Evolutionary conservation across 1,140 invertebrate genomes (phyloP).

Genomic region (Stegodyphus dumicola): DNA sequence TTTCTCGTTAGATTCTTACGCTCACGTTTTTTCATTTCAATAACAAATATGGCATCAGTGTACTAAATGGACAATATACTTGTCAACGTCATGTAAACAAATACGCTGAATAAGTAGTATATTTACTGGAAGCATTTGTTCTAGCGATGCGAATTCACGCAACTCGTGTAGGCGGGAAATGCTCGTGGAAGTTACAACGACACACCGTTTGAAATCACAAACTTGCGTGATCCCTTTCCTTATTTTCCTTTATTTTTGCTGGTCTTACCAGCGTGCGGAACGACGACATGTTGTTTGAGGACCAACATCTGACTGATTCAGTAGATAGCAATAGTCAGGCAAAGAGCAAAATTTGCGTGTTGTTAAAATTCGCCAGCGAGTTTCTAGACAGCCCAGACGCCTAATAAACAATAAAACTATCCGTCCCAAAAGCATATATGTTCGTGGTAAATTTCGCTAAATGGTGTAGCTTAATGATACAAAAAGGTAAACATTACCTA

Average conservation of each 20-base stretch:
- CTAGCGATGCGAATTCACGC: slow-evolving; percentile 2
- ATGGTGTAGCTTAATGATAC: too few relatives aligned
- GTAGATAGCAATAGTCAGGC: background rate
- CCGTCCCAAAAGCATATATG: too few relatives aligned
- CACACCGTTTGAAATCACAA: slow-evolving; percentile 21
- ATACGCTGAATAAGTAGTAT: background rate
- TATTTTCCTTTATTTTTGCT: background rate
- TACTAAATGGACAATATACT: background rate
- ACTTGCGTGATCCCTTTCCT: slow-evolving; percentile 14
- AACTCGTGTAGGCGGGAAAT: slow-evolving; percentile 12
- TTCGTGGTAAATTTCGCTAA: too few relatives aligned
- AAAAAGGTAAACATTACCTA: too few relatives aligned
- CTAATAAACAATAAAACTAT: too few relatives aligned
- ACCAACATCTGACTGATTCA: background rate
- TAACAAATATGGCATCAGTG: too few relatives aligned
- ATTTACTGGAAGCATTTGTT: too few relatives aligned
- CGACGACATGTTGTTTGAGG: slow-evolving; percentile 35
- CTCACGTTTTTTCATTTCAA: too few relatives aligned
- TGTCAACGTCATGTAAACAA: background rate
- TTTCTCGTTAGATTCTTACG: too few relatives aligned
- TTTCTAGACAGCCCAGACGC: too few relatives aligned
- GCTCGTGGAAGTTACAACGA: background rate
- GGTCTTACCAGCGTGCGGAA: background rate
- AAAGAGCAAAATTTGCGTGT: background rate
- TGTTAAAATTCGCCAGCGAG: background rate